Evolutionary conservation across 1,140 invertebrate genomes (phyloP).

Genomic region (Doryteuthis pealeii): DNA sequence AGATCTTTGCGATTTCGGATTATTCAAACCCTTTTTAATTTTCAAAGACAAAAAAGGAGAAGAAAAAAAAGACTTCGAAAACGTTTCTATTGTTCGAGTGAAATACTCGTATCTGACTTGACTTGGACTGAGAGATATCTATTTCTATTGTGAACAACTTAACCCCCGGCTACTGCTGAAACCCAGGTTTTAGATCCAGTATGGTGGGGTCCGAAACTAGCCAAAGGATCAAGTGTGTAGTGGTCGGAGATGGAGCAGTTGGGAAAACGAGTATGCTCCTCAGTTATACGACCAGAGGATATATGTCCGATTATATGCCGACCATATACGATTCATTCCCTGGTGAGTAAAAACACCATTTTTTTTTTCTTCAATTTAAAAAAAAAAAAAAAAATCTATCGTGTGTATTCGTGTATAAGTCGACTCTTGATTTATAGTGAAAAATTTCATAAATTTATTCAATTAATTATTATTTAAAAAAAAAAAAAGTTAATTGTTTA

Average conservation of each 20-base stretch:
- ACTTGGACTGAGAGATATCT: background rate
- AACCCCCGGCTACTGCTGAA: too few relatives aligned
- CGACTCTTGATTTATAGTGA: too few relatives aligned
- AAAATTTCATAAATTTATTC: too few relatives aligned
- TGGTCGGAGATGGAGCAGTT: slow-evolving; percentile 50
- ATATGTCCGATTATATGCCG: slow-evolving; percentile 47
- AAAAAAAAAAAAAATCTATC: too few relatives aligned
- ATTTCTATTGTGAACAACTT: background rate
- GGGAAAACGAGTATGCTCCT: slow-evolving; percentile 53
- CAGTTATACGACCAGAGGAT: slow-evolving; percentile 50
- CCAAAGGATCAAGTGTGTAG: slow-evolving; percentile 38
- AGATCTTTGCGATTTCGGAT: background rate
- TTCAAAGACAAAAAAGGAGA: too few relatives aligned
- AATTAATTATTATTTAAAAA: too few relatives aligned
- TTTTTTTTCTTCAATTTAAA: too few relatives aligned
- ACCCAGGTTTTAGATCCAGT: too few relatives aligned
- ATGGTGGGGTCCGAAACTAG: background rate
- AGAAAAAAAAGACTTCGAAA: too few relatives aligned
- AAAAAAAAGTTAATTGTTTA: too few relatives aligned
- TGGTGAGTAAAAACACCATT: slow-evolving; percentile 28
- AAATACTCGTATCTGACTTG: background rate
- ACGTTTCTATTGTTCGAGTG: background rate
- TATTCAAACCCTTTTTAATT: background rate
- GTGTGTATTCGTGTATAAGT: too few relatives aligned
- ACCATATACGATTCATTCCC: slow-evolving; percentile 54